Conservation (phyloP, 2,797 vertebrate species). For the Sus cebifrons region DNA sequence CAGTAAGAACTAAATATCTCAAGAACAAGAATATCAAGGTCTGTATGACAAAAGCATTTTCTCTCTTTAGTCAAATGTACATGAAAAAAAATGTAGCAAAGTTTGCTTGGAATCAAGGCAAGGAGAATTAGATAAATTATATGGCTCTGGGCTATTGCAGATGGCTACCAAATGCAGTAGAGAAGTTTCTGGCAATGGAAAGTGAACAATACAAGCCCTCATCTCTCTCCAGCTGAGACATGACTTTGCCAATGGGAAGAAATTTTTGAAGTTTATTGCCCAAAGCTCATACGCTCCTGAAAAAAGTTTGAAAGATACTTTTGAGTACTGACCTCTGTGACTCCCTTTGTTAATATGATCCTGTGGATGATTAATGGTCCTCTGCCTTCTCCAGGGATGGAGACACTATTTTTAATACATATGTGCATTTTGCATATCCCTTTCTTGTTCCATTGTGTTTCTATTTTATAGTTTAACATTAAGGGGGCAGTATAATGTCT, state of each 20-base stretch:
- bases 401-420: background rate
- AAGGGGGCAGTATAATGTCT: background rate
- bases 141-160: background rate
- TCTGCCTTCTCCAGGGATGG: background rate
- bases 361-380: background rate
- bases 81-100: background rate
- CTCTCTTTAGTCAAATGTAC: background rate
- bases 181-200: background rate
- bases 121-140: background rate
- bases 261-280: background rate
- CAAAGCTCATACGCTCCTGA: constrained; percentile 14
- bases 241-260: constrained; percentile 45
- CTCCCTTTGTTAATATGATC: background rate
- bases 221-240: background rate
- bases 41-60: constrained; percentile 8
- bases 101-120: background rate
- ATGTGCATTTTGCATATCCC: background rate
- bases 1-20: background rate
- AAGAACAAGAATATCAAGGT: background rate
- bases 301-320: background rate
- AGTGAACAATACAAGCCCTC: background rate
- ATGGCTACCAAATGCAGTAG: background rate
- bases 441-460: background rate
- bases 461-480: constrained; percentile 11
- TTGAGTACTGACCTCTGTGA: background rate